Evolutionary conservation across 2,888 invertebrate genomes (phyloP).

Genomic region (Monoplex corrugatus): DNA sequence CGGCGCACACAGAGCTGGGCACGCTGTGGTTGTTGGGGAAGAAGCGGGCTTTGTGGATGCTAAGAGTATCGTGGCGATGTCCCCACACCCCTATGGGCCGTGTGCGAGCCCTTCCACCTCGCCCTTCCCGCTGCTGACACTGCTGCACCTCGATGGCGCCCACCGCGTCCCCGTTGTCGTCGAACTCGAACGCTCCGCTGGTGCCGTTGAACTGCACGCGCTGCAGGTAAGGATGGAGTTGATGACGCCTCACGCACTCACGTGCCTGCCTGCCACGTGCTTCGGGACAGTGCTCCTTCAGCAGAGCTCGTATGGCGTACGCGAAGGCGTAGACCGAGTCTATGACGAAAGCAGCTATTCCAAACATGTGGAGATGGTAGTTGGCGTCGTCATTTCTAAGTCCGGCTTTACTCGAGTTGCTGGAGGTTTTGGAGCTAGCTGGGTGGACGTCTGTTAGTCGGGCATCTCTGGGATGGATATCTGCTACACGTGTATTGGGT

Average conservation of each 20-base stretch:
- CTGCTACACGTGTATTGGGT: background rate
- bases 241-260: conserved; percentile 62
- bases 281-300: conserved; percentile 63
- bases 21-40: conserved; percentile 13
- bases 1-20: conserved; percentile 64
- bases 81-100: conserved; percentile 69
- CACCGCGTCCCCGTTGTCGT: conserved; percentile 71
- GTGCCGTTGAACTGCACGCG: conserved; percentile 65
- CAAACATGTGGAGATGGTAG: conserved; percentile 55
- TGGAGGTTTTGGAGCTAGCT: background rate
- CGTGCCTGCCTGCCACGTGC: conserved; percentile 53
- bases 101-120: background rate
- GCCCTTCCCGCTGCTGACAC: conserved; percentile 54
- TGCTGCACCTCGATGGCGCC: conserved; percentile 72
- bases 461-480: no score
- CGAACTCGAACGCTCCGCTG: conserved; percentile 70
- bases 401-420: background rate
- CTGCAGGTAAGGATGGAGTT: conserved; percentile 64
- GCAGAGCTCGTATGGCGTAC: conserved; percentile 64
- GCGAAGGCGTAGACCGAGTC: conserved; percentile 71
- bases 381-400: background rate
- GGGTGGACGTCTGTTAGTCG: background rate
- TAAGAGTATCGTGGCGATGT: conserved; percentile 61
- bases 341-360: conserved; percentile 57
- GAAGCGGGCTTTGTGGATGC: conserved; percentile 53